phyloP scores from a whole-genome alignment of 2,797 vertebrate genomes.

The Naso thynnoides region DNA sequence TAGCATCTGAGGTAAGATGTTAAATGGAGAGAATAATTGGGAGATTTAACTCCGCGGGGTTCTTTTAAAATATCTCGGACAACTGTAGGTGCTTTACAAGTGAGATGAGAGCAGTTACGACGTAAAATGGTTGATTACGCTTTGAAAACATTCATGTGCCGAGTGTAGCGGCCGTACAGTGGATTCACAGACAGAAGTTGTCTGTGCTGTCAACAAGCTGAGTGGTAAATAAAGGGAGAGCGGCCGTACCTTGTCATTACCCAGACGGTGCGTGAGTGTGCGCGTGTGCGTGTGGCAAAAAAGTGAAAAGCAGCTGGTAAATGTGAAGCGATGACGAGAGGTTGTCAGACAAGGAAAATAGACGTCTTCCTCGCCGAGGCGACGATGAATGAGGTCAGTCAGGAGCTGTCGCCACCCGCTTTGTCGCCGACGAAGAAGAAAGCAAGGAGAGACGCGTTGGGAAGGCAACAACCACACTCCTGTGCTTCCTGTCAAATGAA shows the following conservation, averaged over 20 bases:
- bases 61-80: slow-evolving; percentile 37
- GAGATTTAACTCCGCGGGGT: slow-evolving; percentile 36
- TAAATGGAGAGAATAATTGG: slow-evolving; percentile 57
- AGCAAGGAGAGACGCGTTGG: background rate
- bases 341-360: slow-evolving; percentile 31
- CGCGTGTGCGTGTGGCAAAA: background rate
- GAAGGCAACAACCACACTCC: slow-evolving; percentile 5
- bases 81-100: slow-evolving; percentile 43
- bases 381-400: slow-evolving; percentile 34
- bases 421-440: slow-evolving; percentile 26
- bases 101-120: slow-evolving; percentile 32
- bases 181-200: slow-evolving; percentile 11
- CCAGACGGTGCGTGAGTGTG: slow-evolving; percentile 18
- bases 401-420: slow-evolving; percentile 34
- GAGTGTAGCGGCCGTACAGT: background rate
- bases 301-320: slow-evolving; percentile 34
- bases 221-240: slow-evolving; percentile 44
- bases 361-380: slow-evolving; percentile 24
- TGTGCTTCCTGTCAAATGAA: slow-evolving; percentile 47
- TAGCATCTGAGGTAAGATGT: slow-evolving; percentile 52
- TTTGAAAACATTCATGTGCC: slow-evolving; percentile 3
- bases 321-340: slow-evolving; percentile 29
- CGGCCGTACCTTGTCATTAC: slow-evolving; percentile 44
- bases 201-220: slow-evolving; percentile 33
- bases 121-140: slow-evolving; percentile 18